Evolutionary conservation across 2,888 invertebrate genomes (phyloP), one percentile per base, ranked within the genome.

Genomic region (Eristalis pertinax): DNA sequence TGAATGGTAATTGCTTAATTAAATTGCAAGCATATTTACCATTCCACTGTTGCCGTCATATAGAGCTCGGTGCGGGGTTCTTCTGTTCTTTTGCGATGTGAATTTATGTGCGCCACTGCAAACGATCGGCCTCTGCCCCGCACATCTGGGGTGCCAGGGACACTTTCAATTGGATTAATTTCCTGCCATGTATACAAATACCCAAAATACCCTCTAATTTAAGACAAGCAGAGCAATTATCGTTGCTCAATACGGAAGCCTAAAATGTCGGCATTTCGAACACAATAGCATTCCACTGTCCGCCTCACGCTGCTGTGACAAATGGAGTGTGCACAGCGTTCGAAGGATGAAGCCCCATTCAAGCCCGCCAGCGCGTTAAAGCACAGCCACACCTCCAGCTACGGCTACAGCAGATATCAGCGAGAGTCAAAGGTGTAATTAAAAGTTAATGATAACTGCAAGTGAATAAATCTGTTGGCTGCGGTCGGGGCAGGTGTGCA

Each of bases 361-460:
- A 43, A 29, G 29, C 29, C 43, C 5, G 43, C 13, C 43, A 43
- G 43, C 15, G n/a, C 43, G 3, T 43, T 13, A 13, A 43, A 43
- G 8, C 43, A 43, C 43, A 0, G 43, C 11, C 43, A 50, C n/a
- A n/a, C 43, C 43, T 7, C n/a, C n/a, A n/a, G n/a, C n/a, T n/a
- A n/a, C n/a, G n/a, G 35, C 35, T 11, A 35, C 43, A n/a, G 43
- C 43, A 50, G 43, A 50, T n/a, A 50, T 50, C 29, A 15, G 29
- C 26, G 26, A 38, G 58, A 87, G 79, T 80, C 84, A 84, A 87
- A 87, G 84, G 75, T 84, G 73, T 76, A 87, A 87, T 87, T 87
- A 87, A 87, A 87, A 87, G 79, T 87, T 84, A 80, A 84, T 87
- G 84, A 67, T 80, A 79, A 87, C 76, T 79, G 73, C 75, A 69